phyloP scores from a whole-genome alignment of 1,140 invertebrate species.

The Eueides isabella region DNA sequence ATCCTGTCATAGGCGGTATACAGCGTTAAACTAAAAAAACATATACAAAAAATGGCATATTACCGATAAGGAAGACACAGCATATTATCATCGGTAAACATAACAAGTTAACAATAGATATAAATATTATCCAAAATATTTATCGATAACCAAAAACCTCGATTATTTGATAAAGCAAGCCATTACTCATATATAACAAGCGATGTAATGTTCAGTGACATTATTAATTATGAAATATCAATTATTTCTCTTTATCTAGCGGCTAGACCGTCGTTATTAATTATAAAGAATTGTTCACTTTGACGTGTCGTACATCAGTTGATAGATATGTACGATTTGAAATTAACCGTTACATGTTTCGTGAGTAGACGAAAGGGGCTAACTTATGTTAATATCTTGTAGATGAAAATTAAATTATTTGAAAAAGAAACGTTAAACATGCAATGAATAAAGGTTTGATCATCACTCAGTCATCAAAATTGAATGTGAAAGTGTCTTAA shows the following conservation, averaged over 20 bases:
- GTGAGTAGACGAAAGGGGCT: background rate
- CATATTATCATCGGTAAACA: too few species aligned
- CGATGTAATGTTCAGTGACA: constrained; percentile 47
- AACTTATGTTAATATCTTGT: background rate
- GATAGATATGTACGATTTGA: constrained; percentile 6
- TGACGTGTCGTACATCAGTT: constrained; percentile 33
- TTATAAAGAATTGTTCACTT: constrained; percentile 35
- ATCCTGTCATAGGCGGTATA: too few species aligned
- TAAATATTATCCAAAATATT: background rate
- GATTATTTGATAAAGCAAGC: background rate
- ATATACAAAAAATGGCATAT: too few species aligned
- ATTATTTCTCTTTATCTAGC: constrained; percentile 53
- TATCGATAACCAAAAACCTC: background rate
- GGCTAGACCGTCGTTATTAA: constrained; percentile 30
- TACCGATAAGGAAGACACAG: too few species aligned
- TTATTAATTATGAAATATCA: constrained; percentile 65
- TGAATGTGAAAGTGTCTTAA: too few species aligned
- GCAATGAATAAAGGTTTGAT: background rate
- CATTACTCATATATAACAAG: constrained; percentile 27
- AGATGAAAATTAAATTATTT: background rate
- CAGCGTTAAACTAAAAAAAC: too few species aligned
- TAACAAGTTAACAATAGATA: too few species aligned
- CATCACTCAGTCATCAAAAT: too few species aligned
- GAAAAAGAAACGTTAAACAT: background rate
- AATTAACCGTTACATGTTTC: background rate